A percentile compares a stretch with the other conserved stretches of the same genome.
phyloP scores from a whole-genome alignment of 1,140 invertebrate species.

The Ips typographus region DNA sequence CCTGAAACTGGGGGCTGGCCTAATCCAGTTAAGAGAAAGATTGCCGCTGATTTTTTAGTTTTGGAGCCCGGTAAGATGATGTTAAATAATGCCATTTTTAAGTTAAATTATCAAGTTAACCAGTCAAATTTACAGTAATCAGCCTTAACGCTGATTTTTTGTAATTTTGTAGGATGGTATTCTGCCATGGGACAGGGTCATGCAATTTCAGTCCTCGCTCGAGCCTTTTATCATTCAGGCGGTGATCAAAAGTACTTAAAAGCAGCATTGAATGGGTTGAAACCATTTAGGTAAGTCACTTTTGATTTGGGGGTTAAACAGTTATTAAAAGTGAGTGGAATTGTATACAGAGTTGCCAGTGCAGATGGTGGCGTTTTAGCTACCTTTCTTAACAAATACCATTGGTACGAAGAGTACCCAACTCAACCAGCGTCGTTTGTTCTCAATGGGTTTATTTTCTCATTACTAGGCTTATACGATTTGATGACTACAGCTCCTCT shows the following conservation, averaged over 20 bases:
- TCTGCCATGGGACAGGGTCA: slow-evolving; percentile 99
- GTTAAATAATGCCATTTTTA: background rate
- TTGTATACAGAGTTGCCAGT: slow-evolving; percentile 59
- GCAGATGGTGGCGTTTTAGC: slow-evolving; percentile 81
- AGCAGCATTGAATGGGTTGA: slow-evolving; percentile 76
- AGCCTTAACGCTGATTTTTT: background rate
- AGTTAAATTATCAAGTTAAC: background rate
- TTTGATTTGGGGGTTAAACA: background rate
- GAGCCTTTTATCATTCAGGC: slow-evolving; percentile 84
- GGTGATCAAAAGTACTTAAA: slow-evolving; percentile 75
- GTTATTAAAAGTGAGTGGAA: background rate
- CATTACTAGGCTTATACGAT: slow-evolving; percentile 94
- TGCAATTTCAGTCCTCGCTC: slow-evolving; percentile 86
- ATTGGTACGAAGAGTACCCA: slow-evolving; percentile 97
- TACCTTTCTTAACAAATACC: slow-evolving; percentile 71
- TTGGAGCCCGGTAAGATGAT: slow-evolving; percentile 41
- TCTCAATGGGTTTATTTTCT: slow-evolving; percentile 98
- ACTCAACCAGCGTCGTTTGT: slow-evolving; percentile 94
- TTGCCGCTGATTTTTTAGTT: slow-evolving; percentile 71
- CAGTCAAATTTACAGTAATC: background rate
- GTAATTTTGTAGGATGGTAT: slow-evolving; percentile 62
- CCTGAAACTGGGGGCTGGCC: slow-evolving; percentile 80
- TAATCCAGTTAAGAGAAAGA: slow-evolving; percentile 79
- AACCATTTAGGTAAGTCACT: slow-evolving; percentile 62
- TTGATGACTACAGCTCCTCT: slow-evolving; percentile 70